Evolutionary conservation across 2,797 vertebrate species (phyloP), one percentile per base, ranked within the genome.

Genomic region (Paratrypauchen microcephalus): DNA sequence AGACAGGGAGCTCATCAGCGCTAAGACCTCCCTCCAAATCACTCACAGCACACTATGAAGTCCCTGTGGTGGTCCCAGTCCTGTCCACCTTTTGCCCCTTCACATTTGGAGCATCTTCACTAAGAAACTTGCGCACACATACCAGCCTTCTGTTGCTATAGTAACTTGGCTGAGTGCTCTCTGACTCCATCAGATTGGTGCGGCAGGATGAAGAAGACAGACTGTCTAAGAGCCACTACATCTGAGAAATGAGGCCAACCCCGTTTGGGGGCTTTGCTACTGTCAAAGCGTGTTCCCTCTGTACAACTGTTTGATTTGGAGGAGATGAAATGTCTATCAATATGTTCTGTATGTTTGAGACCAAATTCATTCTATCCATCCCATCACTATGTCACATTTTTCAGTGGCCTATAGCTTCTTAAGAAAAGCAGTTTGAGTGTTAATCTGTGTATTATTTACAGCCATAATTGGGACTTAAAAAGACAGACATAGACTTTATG

Each of bases 91-190:
- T 68, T 57, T 64, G 47, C 70, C 73, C 77, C 71, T 48, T 71
- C 41, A 19, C n/a, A 23, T 70, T 82, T 60, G 73, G 74, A 32
- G 26, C 18, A 50, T 77, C 79, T 72, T 81, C 74, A 82, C 66
- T 66, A 73, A 82, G 76, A 76, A 73, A 77, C 70, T 79, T 76
- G 71, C 68, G 66, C 63, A 76, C 78, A 59, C 84, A 69, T 19
- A 5, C 72, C 83, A 68, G 78, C 72, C 73, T 78, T 77, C 76
- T 85, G 89, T 91, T 91, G 84, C 89, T 72, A 91, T 91, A 86
- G 89, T 80, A 91, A 91, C 89, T 45, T 81, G 65, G 77, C 77
- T 72, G 73, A 77, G 75, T 74, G 74, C 39, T 75, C 58, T 77
- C 72, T 69, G 65, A 76, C 72, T 78, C 68, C 73, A 76, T 81